Evolutionary conservation across 2,797 vertebrate species (phyloP), one percentile per base, ranked within the genome.

Genomic region (Thalassophryne amazonica): DNA sequence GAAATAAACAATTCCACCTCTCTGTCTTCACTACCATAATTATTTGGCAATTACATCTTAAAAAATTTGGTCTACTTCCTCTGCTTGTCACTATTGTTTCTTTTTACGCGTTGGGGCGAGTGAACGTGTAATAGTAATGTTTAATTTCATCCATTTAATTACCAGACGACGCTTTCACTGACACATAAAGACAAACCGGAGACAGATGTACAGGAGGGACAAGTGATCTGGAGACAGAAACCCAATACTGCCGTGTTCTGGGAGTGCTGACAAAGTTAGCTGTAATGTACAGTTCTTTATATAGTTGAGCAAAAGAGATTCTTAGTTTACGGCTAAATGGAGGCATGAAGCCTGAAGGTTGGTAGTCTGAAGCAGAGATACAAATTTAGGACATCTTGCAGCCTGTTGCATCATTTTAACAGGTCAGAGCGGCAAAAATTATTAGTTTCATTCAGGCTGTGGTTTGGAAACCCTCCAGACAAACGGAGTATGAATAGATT

Each of bases 271-370:
- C 81, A 89, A 89, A 86, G 85, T 88, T 88, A 84, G 72, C 76
- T 71, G 77, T 76, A 86, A 85, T 81, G 78, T 46, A 56, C 78
- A 56, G 56, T 30, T 81, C 91, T 91, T 91, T 91, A 88, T 91
- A 83, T 91, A 91, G 90, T 79, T 48, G 60, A 49, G 63, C 60
- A 75, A 76, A 59, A 61, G 32, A 61, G 64, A 72, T 56, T 83
- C 60, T 24, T 45, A 49, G 55, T 85, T 84, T 59, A 33, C 23
- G 22, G 59, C 77, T 86, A 79, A 81, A 83, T 80, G 6, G n/a
- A 82, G 82, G 55, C 41, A 31, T 35, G 21, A 13, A 36, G 52
- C 31, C 37, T 60, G 54, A 69, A 68, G 72, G 65, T 76, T 69
- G 67, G 62, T 35, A 2, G 8, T 29, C 19, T 65, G 18, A 39